A percentile compares a stretch with the other conserved stretches of the same genome.
Conservation (phyloP, 2,113 vertebrate genomes). For the Scopus umbretta region DNA sequence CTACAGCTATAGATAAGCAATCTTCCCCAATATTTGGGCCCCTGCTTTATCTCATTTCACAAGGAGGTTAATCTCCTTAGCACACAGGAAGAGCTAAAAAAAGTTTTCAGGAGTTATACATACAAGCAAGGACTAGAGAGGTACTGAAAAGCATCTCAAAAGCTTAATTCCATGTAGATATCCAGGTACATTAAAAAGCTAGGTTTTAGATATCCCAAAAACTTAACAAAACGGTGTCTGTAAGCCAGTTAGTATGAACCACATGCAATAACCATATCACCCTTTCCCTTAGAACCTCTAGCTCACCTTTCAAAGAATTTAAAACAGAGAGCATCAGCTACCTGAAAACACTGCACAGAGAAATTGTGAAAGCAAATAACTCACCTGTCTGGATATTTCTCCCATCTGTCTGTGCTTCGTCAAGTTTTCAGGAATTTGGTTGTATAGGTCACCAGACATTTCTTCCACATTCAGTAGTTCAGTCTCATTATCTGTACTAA, state of each 20-base stretch:
- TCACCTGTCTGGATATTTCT: background rate
- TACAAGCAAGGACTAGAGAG: background rate
- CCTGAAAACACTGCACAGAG: background rate
- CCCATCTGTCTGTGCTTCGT: background rate
- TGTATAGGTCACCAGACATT: background rate
- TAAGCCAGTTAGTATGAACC: background rate
- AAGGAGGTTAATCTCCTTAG: background rate
- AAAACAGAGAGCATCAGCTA: background rate
- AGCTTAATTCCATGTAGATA: background rate
- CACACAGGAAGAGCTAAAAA: background rate
- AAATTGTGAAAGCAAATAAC: background rate
- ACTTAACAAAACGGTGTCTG: background rate
- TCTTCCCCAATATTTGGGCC: background rate
- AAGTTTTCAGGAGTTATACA: background rate
- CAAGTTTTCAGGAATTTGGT: background rate
- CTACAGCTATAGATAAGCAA: background rate
- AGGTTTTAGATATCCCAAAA: background rate
- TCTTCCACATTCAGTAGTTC: background rate
- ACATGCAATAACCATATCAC: accelerated
- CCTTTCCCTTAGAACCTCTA: background rate
- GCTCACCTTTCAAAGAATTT: accelerated
- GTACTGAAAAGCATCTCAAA: background rate
- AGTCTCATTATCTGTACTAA: background rate
- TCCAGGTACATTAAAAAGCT: accelerated
- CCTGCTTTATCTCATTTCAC: background rate